Percentiles rank a stretch among this genome's conserved stretches.
Evolutionary conservation across 2,888 invertebrate genomes (phyloP).

Genomic region (Caenorhabditis becei): DNA sequence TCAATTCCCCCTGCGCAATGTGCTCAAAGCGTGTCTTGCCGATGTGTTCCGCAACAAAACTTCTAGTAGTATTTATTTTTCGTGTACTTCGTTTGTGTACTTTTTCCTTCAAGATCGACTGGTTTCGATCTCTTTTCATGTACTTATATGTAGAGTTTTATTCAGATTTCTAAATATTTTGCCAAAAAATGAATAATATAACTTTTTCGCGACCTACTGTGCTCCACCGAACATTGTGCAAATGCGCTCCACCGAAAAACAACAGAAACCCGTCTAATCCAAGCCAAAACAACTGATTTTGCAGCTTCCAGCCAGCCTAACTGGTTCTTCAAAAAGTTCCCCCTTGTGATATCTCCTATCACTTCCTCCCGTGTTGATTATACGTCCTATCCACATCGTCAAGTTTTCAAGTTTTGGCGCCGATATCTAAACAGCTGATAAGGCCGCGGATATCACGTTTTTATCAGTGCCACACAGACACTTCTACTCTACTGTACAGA

Average conservation of each 20-base stretch:
- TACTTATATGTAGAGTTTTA: not conserved
- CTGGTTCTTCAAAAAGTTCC: not conserved
- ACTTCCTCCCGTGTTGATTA: not conserved
- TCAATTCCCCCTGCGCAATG: constrained; percentile 7
- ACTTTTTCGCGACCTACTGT: too few species aligned
- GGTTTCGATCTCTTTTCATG: constrained; percentile 5
- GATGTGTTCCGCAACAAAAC: not conserved
- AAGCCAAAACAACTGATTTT: too few species aligned
- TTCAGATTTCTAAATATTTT: not conserved
- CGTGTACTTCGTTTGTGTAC: not conserved
- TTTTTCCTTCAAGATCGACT: not conserved
- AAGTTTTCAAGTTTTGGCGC: constrained; percentile 3
- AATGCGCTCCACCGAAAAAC: too few species aligned
- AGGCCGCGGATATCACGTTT: not conserved
- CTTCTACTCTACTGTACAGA: not conserved
- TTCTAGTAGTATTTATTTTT: not conserved
- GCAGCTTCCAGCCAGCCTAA: too few species aligned
- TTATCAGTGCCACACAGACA: not conserved
- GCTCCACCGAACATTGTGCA: too few species aligned
- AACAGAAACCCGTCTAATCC: too few species aligned
- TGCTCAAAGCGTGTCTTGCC: constrained; percentile 8
- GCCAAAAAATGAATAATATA: too few species aligned
- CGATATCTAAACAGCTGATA: constrained; percentile 9
- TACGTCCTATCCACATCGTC: not conserved
- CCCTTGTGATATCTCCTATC: not conserved